Base-by-base conservation (phyloP, 1,140 invertebrate species). In the Zaprionus camerounensis region DNA sequence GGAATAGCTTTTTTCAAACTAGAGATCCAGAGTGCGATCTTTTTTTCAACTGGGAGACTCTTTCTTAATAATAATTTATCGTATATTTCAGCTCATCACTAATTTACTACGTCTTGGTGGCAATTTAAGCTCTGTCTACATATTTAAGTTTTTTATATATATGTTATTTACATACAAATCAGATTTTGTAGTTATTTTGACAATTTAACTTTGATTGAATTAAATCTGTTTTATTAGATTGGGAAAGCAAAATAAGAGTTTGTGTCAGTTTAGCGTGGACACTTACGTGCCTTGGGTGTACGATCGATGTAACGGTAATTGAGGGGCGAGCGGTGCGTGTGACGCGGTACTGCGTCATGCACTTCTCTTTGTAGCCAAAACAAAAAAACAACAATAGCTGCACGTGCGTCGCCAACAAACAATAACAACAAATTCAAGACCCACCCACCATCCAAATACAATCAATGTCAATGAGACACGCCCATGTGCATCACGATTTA, bases 361-460 rank as follows among this genome's bases (percentile, higher is more conserved):
- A 67, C 55, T 58, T 74, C 44, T 34, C 28, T 22, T 55, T 53
- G 49, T 73, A 44, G 13, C 46, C 58, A 64, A 64, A 63, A n/a
- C n/a, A 73, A 58, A 34, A 28, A 17, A n/a, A n/a, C 41, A 64
- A 69, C 22, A 78, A 69, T 28, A 64, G 41, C 36, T 70, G 56
- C 82, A 80, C 83, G 76, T 86, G 82, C 63, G 72, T 49, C 38
- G 12, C 9, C 44, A 31, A 79, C 13, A n/a, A 22, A 22, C 9
- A 51, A 31, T 22, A 46, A 51, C 4, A 55, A 74, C 41, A 22
- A 70, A 62, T 64, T 38, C 9, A 41, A 56, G 20, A 44, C 55
- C 56, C 34, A 63, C 69, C 77, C 64, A 70, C 24, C 57, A 4
- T 5, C 3, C 31, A 44, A 38, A 51, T n/a, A 58, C 5, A 31